Evolutionary conservation across 1,140 invertebrate genomes (phyloP), one percentile per base, ranked within the genome.

Genomic region (Drosophila lacertosa): DNA sequence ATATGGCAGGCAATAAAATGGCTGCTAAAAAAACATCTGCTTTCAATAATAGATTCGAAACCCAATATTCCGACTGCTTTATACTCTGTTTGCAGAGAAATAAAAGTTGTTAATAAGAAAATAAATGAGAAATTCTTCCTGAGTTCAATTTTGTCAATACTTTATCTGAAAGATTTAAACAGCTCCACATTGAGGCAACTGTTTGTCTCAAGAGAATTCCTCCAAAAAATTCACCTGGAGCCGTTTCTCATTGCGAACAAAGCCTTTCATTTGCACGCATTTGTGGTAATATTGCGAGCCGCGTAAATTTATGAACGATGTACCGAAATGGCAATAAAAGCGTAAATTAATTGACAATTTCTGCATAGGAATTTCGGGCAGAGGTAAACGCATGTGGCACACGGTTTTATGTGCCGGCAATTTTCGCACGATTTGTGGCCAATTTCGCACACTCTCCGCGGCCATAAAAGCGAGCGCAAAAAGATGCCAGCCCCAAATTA

Each of bases 291-390:
- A 51, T 58, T 39, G 20, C 26, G 7, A 16, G 33, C 16, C 15
- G 9, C 40, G n/a, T 60, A 47, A 67, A 68, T 54, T 47, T 63
- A 63, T 69, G 50, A 33, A 53, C 22, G 39, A 63, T 59, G 35
- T 44, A 37, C 5, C 16, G 16, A 33, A 58, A 51, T 40, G 29
- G 81, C 81, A 84, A 84, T 80, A 86, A 84, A 84, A 69, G 66
- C 63, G 69, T 45, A 73, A 84, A 84, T 84, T 84, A 84, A 84
- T 86, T 86, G 80, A 86, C 79, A 76, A 77, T 69, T 51, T 42
- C 47, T 58, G 58, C 44, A 51, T 47, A 42, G 57, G 65, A 75
- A 70, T 57, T 70, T 44, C n/a, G 37, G 47, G 64, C 53, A n/a
- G 42, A 47, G 53, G 40, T 26, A 33, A 39, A 50, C 11, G 32